phyloP scores from a whole-genome alignment of 2,113 vertebrate genomes.

The Leucopsar rothschildi region DNA sequence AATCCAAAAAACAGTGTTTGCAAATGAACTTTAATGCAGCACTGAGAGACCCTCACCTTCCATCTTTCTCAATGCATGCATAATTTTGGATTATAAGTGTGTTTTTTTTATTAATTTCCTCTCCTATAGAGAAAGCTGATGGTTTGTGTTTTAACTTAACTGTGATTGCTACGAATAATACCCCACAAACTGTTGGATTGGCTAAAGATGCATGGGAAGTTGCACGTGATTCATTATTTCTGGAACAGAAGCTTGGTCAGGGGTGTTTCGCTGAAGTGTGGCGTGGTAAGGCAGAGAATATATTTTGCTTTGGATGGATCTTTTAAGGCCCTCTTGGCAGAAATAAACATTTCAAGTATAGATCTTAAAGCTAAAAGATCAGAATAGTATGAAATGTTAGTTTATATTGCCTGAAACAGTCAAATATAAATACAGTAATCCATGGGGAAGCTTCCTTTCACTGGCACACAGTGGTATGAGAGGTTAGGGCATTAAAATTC shows the following conservation, averaged over 20 bases:
- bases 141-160: constrained; percentile 99
- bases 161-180: constrained; percentile 89
- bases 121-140: constrained; percentile 92
- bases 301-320: constrained; percentile 72
- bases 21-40: not conserved
- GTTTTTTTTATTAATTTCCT: constrained; percentile 87
- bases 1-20: not conserved
- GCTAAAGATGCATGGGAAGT: constrained; percentile 98
- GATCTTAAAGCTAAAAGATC: not conserved
- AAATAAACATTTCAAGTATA: constrained; percentile 45
- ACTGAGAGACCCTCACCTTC: constrained; percentile 71
- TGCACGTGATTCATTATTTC: constrained; percentile 81
- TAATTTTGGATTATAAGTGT: constrained; percentile 80
- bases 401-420: not conserved
- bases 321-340: constrained; percentile 65
- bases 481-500: not conserved
- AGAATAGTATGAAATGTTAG: not conserved
- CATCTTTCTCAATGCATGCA: constrained; percentile 86
- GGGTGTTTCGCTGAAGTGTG: constrained; percentile 99
- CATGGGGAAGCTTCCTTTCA: not conserved
- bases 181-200: constrained; percentile 95
- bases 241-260: constrained; percentile 95
- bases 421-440: not conserved
- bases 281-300: constrained; percentile 91
- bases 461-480: not conserved